Base-by-base conservation (phyloP, 2,888 invertebrate genomes). In the Belgica antarctica region DNA sequence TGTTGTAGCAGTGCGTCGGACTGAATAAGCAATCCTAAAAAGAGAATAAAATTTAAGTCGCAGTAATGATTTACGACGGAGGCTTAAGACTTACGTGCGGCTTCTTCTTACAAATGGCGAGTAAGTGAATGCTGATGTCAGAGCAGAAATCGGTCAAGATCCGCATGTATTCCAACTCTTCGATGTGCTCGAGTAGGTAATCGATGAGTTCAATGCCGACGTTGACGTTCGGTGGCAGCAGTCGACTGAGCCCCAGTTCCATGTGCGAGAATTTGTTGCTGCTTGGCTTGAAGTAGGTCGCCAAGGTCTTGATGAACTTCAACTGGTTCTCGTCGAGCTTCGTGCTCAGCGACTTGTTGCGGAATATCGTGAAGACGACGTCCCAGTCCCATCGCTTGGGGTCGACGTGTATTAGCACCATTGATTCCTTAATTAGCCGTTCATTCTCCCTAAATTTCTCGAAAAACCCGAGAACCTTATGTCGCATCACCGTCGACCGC, bases 321-420 rank as follows among this genome's bases (percentile, higher is more conserved):
- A 82, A 83, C 75, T 87, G 85, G 73, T 85, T 83, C 75, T 90
- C 90, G 72, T 87, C 87, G 17, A 89, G 76, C 74, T 84, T 83
- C 70, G 79, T 77, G 78, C 79, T 70, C 2, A 72, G 34, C 25
- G 25, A 57, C 10, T 71, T 70, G 25, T 61, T 70, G 84, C 89
- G 89, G 27, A 94, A 81, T 75, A 94, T 85, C 47, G 91, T 87
- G 72, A 89, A 84, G 72, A 96, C 89, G n/a, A 93, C 84, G 75
- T 91, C 89, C 96, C 96, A 96, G 77, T 96, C 90, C 96, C 96
- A 96, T 0, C 87, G 85, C 71, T 86, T 86, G 2, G 89, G 89
- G 75, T 94, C 94, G 74, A 91, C 89, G 71, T 87, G 86, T 70
- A 85, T 83, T 74, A 94, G 82, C 2, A 96, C 94, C 73, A 89